Base-by-base conservation (phyloP, 2,113 vertebrate genomes). In the Thalassoma bifasciatum region DNA sequence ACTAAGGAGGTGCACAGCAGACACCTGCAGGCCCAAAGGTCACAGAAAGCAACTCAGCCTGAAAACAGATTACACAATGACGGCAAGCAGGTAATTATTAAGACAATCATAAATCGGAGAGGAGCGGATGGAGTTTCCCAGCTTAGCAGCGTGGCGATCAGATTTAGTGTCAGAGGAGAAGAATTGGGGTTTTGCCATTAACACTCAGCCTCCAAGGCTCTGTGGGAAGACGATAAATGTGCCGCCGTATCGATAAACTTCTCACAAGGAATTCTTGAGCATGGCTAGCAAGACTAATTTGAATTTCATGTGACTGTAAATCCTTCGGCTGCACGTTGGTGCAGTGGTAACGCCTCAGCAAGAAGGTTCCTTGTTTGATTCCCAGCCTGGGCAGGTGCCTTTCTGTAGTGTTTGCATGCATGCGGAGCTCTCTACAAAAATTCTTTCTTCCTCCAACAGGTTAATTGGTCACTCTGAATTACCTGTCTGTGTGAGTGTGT, bases 61-160 rank as follows among this genome's bases (percentile, higher is more conserved):
- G 87, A 91, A 90, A 87, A 86, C 83, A 91, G 34, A 92, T 91
- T 85, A 88, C 88, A 88, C 86, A 86, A 88, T 77, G 77, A 83
- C 74, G 85, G 77, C 81, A 63, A 78, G 80, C 79, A 90, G 72
- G 91, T 90, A 90, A 91, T 93, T 91, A 93, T 91, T 75, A 54
- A 81, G 86, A 90, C 88, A 85, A 91, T 91, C 91, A 87, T 93
- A 90, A 91, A 92, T 89, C 68, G 73, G 67, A 63, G 75, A 52
- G 71, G 75, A 84, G 79, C 78, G 72, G n/a, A 83, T 78, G 70
- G 85, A 77, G 75, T 79, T 87, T 79, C 59, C 78, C 71, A 71
- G 17, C 66, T 88, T 80, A 68, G 75, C 52, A 44, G 59, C 6
- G 17, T 16, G 64, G 57, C 12, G 71, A 53, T 60, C 75, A 65